These are phyloP conservation scores for Synanthedon formicaeformis DNA, from an alignment of 2,888 invertebrate species.

Conservation along the genomic window DNA sequence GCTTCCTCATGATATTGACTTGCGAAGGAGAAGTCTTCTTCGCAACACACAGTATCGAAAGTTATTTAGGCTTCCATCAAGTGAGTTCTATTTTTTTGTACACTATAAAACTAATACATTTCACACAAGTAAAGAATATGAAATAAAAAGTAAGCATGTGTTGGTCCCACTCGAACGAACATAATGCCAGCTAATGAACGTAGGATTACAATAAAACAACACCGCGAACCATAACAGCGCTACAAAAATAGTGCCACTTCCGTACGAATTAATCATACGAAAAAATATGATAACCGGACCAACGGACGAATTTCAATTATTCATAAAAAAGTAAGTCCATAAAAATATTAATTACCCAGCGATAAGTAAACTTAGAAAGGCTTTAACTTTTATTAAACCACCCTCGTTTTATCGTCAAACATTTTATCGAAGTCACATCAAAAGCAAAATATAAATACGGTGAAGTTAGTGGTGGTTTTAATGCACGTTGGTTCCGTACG, in stretches of 20 bases:
- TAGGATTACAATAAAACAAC: background rate
- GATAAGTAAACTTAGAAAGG: conserved; percentile 36
- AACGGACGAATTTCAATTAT: conserved; percentile 12
- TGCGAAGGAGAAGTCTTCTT: conserved; percentile 99
- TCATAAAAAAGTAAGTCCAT: conserved; percentile 17
- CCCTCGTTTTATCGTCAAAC: conserved; percentile 19
- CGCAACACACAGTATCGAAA: conserved; percentile 99
- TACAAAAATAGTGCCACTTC: background rate
- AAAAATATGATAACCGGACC: conserved; percentile 15
- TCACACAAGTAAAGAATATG: too few relatives aligned
- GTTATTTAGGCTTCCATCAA: conserved; percentile 99
- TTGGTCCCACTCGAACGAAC: too few relatives aligned
- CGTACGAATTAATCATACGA: conserved; percentile 12
- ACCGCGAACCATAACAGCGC: conserved; percentile 1
- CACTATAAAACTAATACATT: too few relatives aligned
- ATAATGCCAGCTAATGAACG: background rate
- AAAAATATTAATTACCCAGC: conserved; percentile 51
- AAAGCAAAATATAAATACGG: conserved; percentile 5
- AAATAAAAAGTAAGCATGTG: too few relatives aligned
- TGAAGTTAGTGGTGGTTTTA: conserved; percentile 1
- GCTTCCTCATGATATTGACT: conserved; percentile 98
- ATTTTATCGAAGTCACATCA: conserved; percentile 19
- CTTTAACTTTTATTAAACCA: conserved; percentile 26
- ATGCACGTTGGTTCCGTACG: background rate
- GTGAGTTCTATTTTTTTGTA: conserved; percentile 57